Conservation (phyloP, 1,140 invertebrate species). For the fruit fly (Drosophila melanogaster) region Release_6_plus_ISO1_MT NT_033779.5:16386001-16386500, state of each 20-base stretch:
- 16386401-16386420: no score
- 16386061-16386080: conserved; percentile 33
- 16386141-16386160: conserved; percentile 73
- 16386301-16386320: no score
- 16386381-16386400: no score
- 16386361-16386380: no score
- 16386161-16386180: conserved; percentile 77
- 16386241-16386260: neutral
- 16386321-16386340: no score
- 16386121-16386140: conserved; percentile 28
- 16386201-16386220: conserved; percentile 32
- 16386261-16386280: no score
- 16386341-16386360: no score
- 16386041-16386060: conserved; percentile 77
- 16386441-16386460: conserved; percentile 13
- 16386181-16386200: conserved; percentile 79
- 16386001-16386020: conserved; percentile 84
- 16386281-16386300: no score
- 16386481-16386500: no score
- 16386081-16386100: conserved; percentile 9
- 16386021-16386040: conserved; percentile 84
- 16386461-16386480: no score
- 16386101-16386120: conserved; percentile 19
- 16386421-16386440: no score
- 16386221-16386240: neutral